phyloP scores from a whole-genome alignment of 2,888 invertebrate genomes.

The Anoncus sp. region DNA sequence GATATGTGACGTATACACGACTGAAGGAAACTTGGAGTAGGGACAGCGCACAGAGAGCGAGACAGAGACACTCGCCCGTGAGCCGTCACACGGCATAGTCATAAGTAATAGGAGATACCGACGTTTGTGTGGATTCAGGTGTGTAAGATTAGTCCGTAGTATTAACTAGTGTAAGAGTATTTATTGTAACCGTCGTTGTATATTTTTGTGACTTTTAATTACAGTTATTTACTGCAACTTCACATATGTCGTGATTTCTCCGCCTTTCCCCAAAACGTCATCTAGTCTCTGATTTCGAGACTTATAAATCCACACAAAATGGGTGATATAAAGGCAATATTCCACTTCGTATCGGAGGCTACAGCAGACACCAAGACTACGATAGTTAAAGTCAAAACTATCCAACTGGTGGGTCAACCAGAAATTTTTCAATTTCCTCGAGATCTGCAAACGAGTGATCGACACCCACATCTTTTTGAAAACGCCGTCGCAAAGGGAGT shows the following conservation, averaged over 20 bases:
- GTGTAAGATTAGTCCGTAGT: constrained; percentile 15
- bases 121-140: constrained; percentile 36
- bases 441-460: constrained; percentile 54
- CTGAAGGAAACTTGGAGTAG: constrained; percentile 12
- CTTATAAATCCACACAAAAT: constrained; percentile 65
- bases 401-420: constrained; percentile 55
- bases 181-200: constrained; percentile 21
- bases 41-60: constrained; percentile 18
- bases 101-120: constrained; percentile 24
- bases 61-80: constrained; percentile 8
- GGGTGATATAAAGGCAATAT: constrained; percentile 59
- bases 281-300: constrained; percentile 31
- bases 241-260: constrained; percentile 25
- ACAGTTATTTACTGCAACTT: constrained; percentile 33
- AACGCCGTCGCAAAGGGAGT: constrained; percentile 59
- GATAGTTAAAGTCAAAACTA: no score
- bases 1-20: constrained; percentile 9
- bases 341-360: no score
- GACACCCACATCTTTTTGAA: constrained; percentile 62
- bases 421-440: constrained; percentile 62
- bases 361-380: no score
- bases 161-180: constrained; percentile 15
- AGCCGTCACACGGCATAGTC: constrained; percentile 25
- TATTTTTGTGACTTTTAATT: constrained; percentile 13
- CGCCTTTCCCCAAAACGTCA: background rate